Evolutionary conservation across 2,113 vertebrate species (phyloP), one percentile per base, ranked within the genome.

Genomic region (Sapayoa aenigma): DNA sequence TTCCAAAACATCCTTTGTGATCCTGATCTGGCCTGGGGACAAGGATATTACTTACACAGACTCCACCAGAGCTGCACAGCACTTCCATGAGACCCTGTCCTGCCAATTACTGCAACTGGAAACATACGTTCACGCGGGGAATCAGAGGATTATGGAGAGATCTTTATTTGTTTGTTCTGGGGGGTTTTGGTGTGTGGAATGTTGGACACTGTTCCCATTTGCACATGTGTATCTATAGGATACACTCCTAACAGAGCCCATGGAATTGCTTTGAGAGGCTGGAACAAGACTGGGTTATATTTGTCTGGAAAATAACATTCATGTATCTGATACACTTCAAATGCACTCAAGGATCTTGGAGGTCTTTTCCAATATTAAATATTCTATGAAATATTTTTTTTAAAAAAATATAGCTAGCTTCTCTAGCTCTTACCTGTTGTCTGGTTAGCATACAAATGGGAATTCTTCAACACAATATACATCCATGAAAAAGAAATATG

Each of bases 101-200:
- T 96, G 96, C 96, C 97, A 97, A n/a, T 83, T 94, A 89, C 77
- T 92, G 89, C 96, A 95, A 81, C 91, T 95, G 95, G 94, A 93
- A 95, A 96, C 72, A 76, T 69, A 49, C 3, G n/a, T n/a, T n/a
- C n/a, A n/a, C n/a, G n/a, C n/a, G n/a, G n/a, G n/a, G 41, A 75
- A 79, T 39, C 35, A 47, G 56, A 35, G 20, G 85, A 81, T 92
- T 80, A 78, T n/a, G 62, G 72, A 53, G 46, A 77, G 55, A 60
- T 46, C 79, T 88, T 83, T 67, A 35, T 39, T 80, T 79, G 37
- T 46, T 86, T 83, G 53, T 30, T 68, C 59, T 55, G 42, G 31
- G 19, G 0, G 12, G 42, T 78, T 85, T 82, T 47, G 30, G 47
- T 1, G 9, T 18, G 16, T 35, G 42, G 59, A 68, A 69, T 76